phyloP scores from a whole-genome alignment of 2,113 vertebrate species.

The Indicator indicator region DNA sequence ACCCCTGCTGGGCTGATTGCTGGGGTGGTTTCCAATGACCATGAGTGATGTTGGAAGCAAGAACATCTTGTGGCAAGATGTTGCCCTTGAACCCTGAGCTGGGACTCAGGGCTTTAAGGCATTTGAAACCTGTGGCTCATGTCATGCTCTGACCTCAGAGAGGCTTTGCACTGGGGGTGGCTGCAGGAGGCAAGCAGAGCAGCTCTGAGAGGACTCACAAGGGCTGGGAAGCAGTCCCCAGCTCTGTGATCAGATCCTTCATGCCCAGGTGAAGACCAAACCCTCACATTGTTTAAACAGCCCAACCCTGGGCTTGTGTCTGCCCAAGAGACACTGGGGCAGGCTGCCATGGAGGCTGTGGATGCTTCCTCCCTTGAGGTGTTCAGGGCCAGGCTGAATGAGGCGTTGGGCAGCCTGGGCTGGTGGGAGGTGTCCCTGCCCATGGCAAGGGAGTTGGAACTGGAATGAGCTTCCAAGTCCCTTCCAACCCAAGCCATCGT shows the following conservation, averaged over 20 bases:
- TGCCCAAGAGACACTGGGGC: background rate
- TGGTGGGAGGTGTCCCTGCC: no score
- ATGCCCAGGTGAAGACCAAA: background rate
- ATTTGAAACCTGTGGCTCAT: background rate
- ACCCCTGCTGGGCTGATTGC: background rate
- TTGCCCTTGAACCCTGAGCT: background rate
- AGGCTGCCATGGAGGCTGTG: no score
- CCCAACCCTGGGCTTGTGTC: fast-evolving
- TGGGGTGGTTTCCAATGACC: background rate
- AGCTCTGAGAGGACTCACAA: background rate
- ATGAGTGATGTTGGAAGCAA: background rate
- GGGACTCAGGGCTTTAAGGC: background rate
- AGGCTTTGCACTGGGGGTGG: background rate
- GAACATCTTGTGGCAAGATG: background rate
- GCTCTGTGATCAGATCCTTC: background rate
- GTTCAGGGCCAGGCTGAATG: no score
- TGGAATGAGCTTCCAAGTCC: no score
- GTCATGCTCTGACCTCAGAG: background rate
- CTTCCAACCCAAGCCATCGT: no score
- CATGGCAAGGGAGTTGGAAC: no score
- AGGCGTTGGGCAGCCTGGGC: no score
- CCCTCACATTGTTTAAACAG: fast-evolving
- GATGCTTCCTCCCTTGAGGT: no score
- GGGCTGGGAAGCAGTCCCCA: background rate
- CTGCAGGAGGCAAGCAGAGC: background rate